These are phyloP conservation scores for Gadus chalcogrammus DNA, from an alignment of 2,113 vertebrate species.

Conservation along the genomic window DNA sequence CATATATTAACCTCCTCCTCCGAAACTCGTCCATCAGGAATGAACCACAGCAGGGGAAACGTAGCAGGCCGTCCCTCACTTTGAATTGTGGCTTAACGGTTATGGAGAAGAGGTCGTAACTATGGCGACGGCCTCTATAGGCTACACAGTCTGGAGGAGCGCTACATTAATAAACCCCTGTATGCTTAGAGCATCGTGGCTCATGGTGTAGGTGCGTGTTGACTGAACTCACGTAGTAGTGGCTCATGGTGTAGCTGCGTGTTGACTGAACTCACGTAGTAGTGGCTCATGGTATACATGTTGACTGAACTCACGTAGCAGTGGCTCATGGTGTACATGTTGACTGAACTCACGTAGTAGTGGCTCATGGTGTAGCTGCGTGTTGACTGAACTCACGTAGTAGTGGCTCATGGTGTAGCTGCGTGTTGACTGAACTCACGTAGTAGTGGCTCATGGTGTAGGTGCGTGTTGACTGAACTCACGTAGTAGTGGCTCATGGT, in stretches of 20 bases:
- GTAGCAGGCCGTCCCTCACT: too few relatives aligned
- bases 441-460: conserved; percentile 99
- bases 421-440: conserved; percentile 68
- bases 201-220: background rate
- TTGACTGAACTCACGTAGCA: background rate
- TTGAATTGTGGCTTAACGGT: too few relatives aligned
- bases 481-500: background rate
- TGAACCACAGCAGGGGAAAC: too few relatives aligned
- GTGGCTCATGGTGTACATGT: background rate
- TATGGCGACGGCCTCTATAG: too few relatives aligned
- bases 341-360: background rate
- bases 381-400: background rate
- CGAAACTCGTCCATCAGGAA: too few relatives aligned
- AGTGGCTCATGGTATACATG: background rate
- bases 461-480: too few relatives aligned
- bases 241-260: conserved; percentile 98
- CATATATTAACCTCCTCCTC: too few relatives aligned
- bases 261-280: conserved; percentile 37
- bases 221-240: conserved; percentile 87
- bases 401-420: background rate
- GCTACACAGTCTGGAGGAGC: background rate
- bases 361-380: background rate
- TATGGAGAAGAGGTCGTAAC: too few relatives aligned
- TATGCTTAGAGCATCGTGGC: background rate
- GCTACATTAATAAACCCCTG: background rate